phyloP scores from a whole-genome alignment of 2,888 invertebrate genomes.

The Rhagonycha lutea region DNA sequence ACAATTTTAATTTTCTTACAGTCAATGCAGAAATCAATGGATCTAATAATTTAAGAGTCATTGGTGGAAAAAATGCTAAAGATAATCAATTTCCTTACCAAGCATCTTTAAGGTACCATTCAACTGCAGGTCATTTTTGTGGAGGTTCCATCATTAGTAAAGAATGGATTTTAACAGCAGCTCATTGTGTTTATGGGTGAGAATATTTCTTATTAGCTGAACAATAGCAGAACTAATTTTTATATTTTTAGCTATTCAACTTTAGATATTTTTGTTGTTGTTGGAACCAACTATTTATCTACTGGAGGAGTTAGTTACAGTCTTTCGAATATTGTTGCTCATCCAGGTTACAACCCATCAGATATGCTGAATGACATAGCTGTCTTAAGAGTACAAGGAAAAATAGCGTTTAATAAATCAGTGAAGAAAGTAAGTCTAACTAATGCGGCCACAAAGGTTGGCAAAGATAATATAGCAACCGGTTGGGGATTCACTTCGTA shows the following conservation, averaged over 20 bases:
- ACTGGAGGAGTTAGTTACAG: constrained; percentile 54
- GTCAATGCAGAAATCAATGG: not conserved
- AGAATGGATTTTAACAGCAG: constrained; percentile 40
- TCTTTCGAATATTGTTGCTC: constrained; percentile 53
- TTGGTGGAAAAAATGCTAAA: constrained; percentile 54
- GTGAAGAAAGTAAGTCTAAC: not conserved
- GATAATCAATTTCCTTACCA: constrained; percentile 36
- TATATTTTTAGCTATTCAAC: not conserved
- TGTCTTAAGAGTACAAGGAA: constrained; percentile 25
- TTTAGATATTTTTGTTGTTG: constrained; percentile 39
- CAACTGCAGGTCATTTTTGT: constrained; percentile 5
- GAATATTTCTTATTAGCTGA: not conserved
- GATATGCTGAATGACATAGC: constrained; percentile 35
- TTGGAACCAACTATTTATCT: constrained; percentile 57
- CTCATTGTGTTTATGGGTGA: constrained; percentile 16
- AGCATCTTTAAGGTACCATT: not conserved
- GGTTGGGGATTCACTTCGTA: constrained; percentile 46
- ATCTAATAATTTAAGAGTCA: constrained; percentile 43
- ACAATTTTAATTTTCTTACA: not conserved
- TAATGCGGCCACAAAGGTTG: not conserved
- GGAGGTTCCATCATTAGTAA: constrained; percentile 34
- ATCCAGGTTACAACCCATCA: constrained; percentile 52
- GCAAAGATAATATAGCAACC: constrained; percentile 10
- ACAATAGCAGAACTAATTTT: not conserved
- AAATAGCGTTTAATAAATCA: constrained; percentile 3